A percentile compares a stretch with the other conserved stretches of the same genome.
phyloP scores from a whole-genome alignment of 2,888 invertebrate species.

The Pterobdella sp. region DNA sequence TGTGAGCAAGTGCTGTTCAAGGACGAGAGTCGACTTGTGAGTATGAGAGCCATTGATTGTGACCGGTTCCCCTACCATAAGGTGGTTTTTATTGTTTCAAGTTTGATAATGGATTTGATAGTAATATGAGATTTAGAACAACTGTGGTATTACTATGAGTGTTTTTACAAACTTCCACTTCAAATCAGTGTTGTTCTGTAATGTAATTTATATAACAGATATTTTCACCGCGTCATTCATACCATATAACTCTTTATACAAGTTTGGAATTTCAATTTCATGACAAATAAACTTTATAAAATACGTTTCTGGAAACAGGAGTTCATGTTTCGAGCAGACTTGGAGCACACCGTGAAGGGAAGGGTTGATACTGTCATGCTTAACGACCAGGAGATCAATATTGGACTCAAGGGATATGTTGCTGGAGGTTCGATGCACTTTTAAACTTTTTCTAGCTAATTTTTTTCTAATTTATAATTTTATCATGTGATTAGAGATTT shows the following conservation, averaged over 20 bases:
- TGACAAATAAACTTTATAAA: too few relatives aligned
- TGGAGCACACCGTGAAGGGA: neutral
- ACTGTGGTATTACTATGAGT: too few relatives aligned
- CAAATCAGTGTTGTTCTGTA: too few relatives aligned
- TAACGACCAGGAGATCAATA: conserved; percentile 12
- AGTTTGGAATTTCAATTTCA: too few relatives aligned
- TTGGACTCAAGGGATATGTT: conserved; percentile 1
- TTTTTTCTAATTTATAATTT: conserved; percentile 6
- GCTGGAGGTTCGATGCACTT: neutral
- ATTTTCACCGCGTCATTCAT: too few relatives aligned
- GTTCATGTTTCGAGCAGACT: conserved; percentile 5
- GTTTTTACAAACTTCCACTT: too few relatives aligned
- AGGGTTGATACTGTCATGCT: neutral
- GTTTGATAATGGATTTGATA: too few relatives aligned
- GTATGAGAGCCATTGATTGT: neutral
- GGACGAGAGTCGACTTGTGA: neutral
- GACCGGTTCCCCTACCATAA: neutral
- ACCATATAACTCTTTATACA: too few relatives aligned
- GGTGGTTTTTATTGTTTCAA: too few relatives aligned
- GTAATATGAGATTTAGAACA: too few relatives aligned
- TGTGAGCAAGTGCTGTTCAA: conserved; percentile 7
- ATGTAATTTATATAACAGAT: too few relatives aligned
- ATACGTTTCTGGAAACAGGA: conserved; percentile 3
- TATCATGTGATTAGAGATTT: neutral
- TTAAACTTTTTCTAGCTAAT: neutral